Evolutionary conservation across 2,797 vertebrate species (phyloP).

Genomic region (Pseudomugil tenellus): DNA sequence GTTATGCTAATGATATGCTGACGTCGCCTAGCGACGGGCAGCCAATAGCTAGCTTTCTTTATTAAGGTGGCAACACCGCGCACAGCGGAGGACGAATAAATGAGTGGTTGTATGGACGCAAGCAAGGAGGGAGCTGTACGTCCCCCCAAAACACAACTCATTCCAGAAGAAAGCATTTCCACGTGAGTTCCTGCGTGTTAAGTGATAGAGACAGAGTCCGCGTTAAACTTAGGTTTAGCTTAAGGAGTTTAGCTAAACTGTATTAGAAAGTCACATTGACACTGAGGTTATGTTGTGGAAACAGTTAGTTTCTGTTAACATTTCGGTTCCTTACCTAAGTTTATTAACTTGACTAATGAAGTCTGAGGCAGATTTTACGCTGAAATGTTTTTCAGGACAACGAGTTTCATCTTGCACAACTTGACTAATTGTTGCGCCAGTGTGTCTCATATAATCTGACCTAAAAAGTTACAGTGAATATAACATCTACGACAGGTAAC

Average conservation of each 20-base stretch:
- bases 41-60: no score
- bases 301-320: neutral
- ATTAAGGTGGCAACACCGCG: no score
- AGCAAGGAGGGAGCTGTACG: no score
- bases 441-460: neutral
- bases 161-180: neutral
- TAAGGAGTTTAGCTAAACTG: neutral
- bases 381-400: neutral
- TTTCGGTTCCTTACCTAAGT: neutral
- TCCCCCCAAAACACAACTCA: no score
- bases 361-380: neutral
- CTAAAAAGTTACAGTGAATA: neutral
- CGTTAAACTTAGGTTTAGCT: no score
- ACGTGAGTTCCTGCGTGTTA: neutral
- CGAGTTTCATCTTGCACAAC: neutral
- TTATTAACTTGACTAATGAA: neutral
- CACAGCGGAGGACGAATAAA: no score
- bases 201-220: no score
- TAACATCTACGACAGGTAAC: neutral
- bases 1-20: no score
- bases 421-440: neutral
- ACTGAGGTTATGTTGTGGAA: neutral
- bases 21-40: no score
- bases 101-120: no score
- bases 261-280: fast-evolving